Base-by-base conservation (phyloP, 2,797 vertebrate genomes). In the Parauchenoglanis ngamensis region DNA sequence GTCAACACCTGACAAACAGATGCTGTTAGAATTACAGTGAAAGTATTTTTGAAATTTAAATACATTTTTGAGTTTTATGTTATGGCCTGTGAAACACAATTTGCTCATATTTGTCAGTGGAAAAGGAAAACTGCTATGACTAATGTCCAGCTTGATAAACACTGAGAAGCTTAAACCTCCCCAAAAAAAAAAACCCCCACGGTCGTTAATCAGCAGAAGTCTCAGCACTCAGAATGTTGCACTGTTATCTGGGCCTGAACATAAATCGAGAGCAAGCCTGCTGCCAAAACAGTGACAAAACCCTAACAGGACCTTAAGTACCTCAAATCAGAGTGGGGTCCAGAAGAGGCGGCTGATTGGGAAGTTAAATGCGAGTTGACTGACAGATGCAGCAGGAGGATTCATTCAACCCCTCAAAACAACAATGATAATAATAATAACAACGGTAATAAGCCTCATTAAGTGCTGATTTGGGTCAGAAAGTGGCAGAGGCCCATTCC, bases 391-490 rank as follows among this genome's bases (percentile, higher is more conserved):
- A 76, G 63, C 80, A 23, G 44, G 73, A 76, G 54, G 85, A 83
- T 86, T 84, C 73, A 85, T 89, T 85, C 56, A 82, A 61, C 44
- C 76, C 35, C 86, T 49, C 76, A 84, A 5, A 56, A 75, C 84
- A 87, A 6, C 46, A 49, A 49, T 49, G 46, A 84, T 40, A 76
- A 73, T 35, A 78, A 81, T 82, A 84, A 80, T 84, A 89, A 86
- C 35, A 82, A 70, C 17, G 70, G 46, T 87, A 89, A 86, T 61
- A 63, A 75, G 78, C 46, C 87, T 87, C 89, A 90, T 88, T 88
- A 86, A 80, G 84, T 49, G 70, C 81, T 83, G 70, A 86, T 87
- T 88, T 82, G 76, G 84, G 84, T 82, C 84, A 46, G 81, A 86
- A 86, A 87, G 86, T 83, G 79, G 87, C 73, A 2, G 8, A n/a